Evolutionary conservation across 2,888 invertebrate genomes (phyloP).

Genomic region (Latrodectus hesperus): DNA sequence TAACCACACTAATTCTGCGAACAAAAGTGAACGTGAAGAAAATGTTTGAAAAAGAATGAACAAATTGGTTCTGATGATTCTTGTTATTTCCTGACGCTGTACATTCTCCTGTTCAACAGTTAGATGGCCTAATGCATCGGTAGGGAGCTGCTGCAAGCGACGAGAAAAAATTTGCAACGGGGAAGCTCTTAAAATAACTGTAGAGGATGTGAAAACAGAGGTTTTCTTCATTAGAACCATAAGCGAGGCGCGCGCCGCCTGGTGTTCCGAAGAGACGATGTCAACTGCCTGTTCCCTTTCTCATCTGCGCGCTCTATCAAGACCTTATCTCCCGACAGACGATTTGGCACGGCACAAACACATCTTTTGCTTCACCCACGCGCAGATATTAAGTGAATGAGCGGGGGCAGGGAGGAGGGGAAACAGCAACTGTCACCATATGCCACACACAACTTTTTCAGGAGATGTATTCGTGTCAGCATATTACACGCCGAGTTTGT

Average conservation of each 20-base stretch:
- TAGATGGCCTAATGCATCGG: too few relatives aligned
- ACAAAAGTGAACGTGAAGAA: too few relatives aligned
- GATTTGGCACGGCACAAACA: conserved; percentile 57
- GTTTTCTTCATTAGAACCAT: neutral
- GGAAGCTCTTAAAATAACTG: neutral
- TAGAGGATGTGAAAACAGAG: neutral
- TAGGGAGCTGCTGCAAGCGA: neutral
- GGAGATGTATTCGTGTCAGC: neutral
- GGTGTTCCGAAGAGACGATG: conserved; percentile 20
- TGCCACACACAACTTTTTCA: conserved; percentile 16
- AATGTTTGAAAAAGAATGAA: too few relatives aligned
- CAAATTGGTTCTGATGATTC: too few relatives aligned
- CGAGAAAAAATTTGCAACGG: neutral
- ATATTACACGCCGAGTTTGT: conserved; percentile 5
- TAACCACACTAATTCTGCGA: too few relatives aligned
- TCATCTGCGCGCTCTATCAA: conserved; percentile 36
- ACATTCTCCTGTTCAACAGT: too few relatives aligned
- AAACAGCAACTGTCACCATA: conserved; percentile 46
- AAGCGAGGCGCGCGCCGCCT: conserved; percentile 40
- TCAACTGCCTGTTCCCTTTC: conserved; percentile 16
- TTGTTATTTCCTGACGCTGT: too few relatives aligned
- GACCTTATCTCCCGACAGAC: conserved; percentile 59
- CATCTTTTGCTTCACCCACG: conserved; percentile 28
- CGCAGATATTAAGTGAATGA: neutral
- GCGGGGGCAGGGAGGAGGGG: neutral